Evolutionary conservation across 2,113 vertebrate genomes (phyloP), one percentile per base, ranked within the genome.

Genomic region (Theristicus caerulescens): DNA sequence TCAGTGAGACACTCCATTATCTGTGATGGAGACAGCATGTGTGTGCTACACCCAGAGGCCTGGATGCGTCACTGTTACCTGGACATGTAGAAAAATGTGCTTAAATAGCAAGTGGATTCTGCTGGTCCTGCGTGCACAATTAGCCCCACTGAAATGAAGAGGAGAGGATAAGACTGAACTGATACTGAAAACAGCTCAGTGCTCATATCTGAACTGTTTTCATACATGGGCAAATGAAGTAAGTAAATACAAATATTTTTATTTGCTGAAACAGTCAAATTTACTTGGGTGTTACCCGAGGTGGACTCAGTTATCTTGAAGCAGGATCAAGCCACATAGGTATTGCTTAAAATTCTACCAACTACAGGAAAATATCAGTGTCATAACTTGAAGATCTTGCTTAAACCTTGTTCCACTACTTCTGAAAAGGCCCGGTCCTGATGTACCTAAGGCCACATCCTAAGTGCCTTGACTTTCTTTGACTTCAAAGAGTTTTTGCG

Each of bases 1-100:
- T 86, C 73, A 32, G 54, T 79, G 93, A 95, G 95, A 86, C 91
- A 73, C 29, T 49, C 46, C 54, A 91, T 92, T 94, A 93, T 89
- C 85, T 91, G 62, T 42, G 76, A 80, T 78, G 84, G 84, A 95
- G 77, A 73, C 54, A 62, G 58, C 16, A 1, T 70, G 78, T 61
- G 18, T 93, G 86, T 67, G 89, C 91, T 94, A 91, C 81, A 42
- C 93, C 91, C 93, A 89, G 59, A 59, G 84, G 61, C n/a, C 49
- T 69, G 42, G 16, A 34, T 96, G 96, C 95, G 54, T 97, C 94
- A 96, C 70, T 57, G 52, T 77, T 89, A 85, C 91, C 62, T 85
- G 94, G 93, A 55, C 62, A 59, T 1, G 3, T 15, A 79, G 84
- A 91, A 95, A 87, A 92, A 82, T 27, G 26, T 79, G 55, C 69